These are phyloP conservation scores for Boulengeromyrus knoepffleri DNA, from an alignment of 2,113 vertebrate species.

Conservation along the genomic window DNA sequence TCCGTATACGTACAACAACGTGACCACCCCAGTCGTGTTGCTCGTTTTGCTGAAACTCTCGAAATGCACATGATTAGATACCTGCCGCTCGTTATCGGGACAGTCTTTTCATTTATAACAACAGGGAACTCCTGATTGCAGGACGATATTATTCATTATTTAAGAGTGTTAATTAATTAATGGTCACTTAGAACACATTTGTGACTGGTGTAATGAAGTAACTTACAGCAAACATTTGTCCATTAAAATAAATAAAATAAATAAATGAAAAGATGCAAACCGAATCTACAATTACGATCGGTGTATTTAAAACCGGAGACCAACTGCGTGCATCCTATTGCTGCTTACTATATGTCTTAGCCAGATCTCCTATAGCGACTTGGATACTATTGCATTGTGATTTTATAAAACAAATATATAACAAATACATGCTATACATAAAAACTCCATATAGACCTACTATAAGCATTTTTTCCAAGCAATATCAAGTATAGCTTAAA, in stretches of 20 bases:
- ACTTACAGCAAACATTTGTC: background rate
- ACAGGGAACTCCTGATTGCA: background rate
- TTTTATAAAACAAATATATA: background rate
- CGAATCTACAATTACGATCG: background rate
- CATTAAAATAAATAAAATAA: background rate
- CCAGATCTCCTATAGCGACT: background rate
- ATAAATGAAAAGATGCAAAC: background rate
- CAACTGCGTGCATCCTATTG: background rate
- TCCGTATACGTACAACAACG: background rate
- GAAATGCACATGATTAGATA: conserved; percentile 4
- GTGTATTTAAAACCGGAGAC: background rate
- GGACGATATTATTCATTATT: background rate
- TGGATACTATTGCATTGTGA: background rate
- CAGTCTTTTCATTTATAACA: background rate
- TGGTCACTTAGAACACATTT: background rate
- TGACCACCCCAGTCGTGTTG: background rate
- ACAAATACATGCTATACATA: background rate
- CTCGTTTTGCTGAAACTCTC: background rate
- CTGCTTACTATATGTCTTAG: background rate
- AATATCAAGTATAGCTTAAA: background rate
- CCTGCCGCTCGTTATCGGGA: background rate
- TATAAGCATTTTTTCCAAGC: background rate
- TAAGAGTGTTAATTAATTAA: background rate
- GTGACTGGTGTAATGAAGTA: background rate
- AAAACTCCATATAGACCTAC: background rate